Conservation (phyloP, 2,113 vertebrate species). For the Syngnathus typhle region DNA sequence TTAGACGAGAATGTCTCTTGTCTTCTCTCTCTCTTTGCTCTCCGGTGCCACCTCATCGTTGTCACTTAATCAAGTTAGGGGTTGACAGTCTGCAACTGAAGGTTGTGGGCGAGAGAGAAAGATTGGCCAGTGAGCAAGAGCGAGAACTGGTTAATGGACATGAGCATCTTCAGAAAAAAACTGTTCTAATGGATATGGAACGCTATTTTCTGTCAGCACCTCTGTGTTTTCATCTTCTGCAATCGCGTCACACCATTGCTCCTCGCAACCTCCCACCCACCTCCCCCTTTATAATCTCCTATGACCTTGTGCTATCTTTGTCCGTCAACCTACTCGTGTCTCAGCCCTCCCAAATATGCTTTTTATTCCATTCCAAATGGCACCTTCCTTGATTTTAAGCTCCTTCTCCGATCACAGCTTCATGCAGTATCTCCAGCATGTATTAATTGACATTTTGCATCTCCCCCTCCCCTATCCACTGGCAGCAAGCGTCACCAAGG, state of each 20-base stretch:
- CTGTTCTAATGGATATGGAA: slow-evolving; percentile 49
- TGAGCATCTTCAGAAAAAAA: slow-evolving; percentile 38
- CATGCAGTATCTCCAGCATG: slow-evolving; percentile 68
- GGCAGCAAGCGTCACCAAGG: slow-evolving; percentile 78
- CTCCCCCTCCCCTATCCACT: slow-evolving; percentile 73
- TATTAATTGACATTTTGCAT: slow-evolving; percentile 88
- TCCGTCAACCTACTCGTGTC: slow-evolving; percentile 14
- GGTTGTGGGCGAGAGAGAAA: slow-evolving; percentile 39
- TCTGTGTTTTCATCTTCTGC: slow-evolving; percentile 50
- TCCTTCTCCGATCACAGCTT: slow-evolving; percentile 51
- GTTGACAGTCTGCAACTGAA: slow-evolving; percentile 41
- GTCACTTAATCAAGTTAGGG: slow-evolving; percentile 51
- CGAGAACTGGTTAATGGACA: slow-evolving; percentile 51
- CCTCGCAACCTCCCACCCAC: not conserved
- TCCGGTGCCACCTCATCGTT: slow-evolving; percentile 45
- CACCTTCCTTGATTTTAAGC: slow-evolving; percentile 11
- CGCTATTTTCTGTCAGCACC: slow-evolving; percentile 55
- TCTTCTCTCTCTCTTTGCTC: slow-evolving; percentile 17
- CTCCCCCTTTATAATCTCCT: slow-evolving; percentile 19
- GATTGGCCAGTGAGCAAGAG: slow-evolving; percentile 9
- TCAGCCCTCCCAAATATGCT: slow-evolving; percentile 8
- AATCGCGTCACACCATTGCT: slow-evolving; percentile 20
- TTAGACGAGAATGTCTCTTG: slow-evolving; percentile 32
- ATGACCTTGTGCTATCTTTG: slow-evolving; percentile 41
- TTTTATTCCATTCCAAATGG: slow-evolving; percentile 12